These are phyloP conservation scores for Rhagoletis zephyria DNA, from an alignment of 1,140 invertebrate genomes.

Conservation along the genomic window DNA sequence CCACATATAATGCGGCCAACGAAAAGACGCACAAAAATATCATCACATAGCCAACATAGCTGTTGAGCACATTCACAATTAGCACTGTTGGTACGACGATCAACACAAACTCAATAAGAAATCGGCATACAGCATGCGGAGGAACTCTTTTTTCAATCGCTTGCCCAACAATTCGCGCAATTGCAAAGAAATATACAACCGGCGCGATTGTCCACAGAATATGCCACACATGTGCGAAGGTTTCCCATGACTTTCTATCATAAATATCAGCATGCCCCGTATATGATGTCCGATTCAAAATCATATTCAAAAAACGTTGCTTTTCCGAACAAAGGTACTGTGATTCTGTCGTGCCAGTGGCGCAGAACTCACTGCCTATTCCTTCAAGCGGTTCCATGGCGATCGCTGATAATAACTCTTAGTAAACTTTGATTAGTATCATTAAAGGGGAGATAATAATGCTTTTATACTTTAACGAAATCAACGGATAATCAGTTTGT, in stretches of 20 bases:
- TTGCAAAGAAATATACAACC: not conserved
- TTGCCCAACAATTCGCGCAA: slow-evolving; percentile 18
- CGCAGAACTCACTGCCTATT: slow-evolving; percentile 8
- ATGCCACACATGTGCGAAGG: not conserved
- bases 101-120: slow-evolving; percentile 58
- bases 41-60: slow-evolving; percentile 1
- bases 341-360: not conserved
- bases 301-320: slow-evolving; percentile 18
- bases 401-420: not conserved
- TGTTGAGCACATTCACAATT: slow-evolving; percentile 55
- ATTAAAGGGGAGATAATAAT: too few species aligned
- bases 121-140: not conserved
- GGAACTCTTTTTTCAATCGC: not conserved
- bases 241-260: not conserved
- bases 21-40: not conserved
- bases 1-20: not conserved
- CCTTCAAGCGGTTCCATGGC: not conserved
- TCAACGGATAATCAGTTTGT: not conserved
- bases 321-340: slow-evolving; percentile 7
- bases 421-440: not conserved
- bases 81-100: slow-evolving; percentile 61
- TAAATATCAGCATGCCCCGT: not conserved
- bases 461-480: too few species aligned
- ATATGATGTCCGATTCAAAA: not conserved
- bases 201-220: slow-evolving; percentile 42